Evolutionary conservation across 92 coral and sea anemone genomes (phyloP), one percentile per base, ranked within the genome.

Genomic region (Bergia sp.): DNA sequence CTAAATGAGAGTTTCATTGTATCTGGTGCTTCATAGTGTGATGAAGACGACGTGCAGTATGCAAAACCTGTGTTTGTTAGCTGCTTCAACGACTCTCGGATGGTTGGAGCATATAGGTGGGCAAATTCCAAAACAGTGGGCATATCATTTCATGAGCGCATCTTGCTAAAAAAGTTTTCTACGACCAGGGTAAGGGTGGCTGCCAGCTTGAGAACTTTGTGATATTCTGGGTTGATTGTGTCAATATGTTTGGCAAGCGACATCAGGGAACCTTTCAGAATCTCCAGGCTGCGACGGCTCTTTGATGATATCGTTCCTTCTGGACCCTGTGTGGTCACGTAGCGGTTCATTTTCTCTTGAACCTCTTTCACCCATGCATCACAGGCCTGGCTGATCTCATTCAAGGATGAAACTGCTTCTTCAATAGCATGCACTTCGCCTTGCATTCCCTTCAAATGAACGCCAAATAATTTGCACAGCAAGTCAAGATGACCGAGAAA

Each of bases 11-110:
- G 66, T 47, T 87, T 79, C 85, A 87, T 82, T 41, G 38, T 86
- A 81, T 87, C 88, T 57, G 91, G 91, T 36, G 41, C 82, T 82
- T 83, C 86, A 41, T 88, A 82, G 77, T 88, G 67, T 3, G 89
- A 77, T 29, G 65, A 64, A 1, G 82, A 40, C 41, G 89, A 83
- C 8, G 93, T 91, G 81, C 88, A 69, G 82, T 88, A 44, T 44
- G 47, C 47, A 44, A 44, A 44, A 44, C 47, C 3, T 44, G 47
- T 44, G 47, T 44, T 5, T 44, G 47, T 44, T 44, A 44, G 47
- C 47, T 2, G 47, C 47, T 44, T 44, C 47, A 44, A 44, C 3
- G 47, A 44, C 47, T 44, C 47, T 44, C 47, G 3, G 47, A 44
- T 44, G 47, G 47, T 44, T 44, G 3, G 47, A 44, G 47, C 5